Evolutionary conservation across 2,888 invertebrate species (phyloP).

Genomic region (Listrodromus nycthemerus): DNA sequence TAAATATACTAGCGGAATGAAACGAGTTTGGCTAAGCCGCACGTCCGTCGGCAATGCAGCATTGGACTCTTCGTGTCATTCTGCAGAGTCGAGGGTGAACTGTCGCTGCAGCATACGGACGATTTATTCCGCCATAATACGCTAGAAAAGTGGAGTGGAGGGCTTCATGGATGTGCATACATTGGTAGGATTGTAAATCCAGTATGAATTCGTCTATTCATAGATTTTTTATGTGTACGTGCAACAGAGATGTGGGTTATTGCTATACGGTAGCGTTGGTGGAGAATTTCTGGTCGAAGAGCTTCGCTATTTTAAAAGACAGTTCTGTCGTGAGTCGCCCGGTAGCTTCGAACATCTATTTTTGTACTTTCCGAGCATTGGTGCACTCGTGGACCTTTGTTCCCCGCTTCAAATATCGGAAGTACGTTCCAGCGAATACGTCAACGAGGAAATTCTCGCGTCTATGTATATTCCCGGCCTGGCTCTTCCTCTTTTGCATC

Average conservation of each 20-base stretch:
- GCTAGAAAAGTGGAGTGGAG: background rate
- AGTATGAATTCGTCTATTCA: constrained; percentile 43
- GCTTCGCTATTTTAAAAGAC: constrained; percentile 25
- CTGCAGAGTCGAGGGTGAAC: background rate
- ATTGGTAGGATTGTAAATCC: constrained; percentile 38
- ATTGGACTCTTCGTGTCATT: constrained; percentile 2
- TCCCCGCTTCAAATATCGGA: constrained; percentile 47
- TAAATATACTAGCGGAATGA: background rate
- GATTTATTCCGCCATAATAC: constrained; percentile 8
- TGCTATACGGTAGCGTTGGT: background rate
- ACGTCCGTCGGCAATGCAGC: background rate
- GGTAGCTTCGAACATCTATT: constrained; percentile 1
- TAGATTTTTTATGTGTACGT: constrained; percentile 47
- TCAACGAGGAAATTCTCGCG: constrained; percentile 40
- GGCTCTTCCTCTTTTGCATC: constrained; percentile 26
- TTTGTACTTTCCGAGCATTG: constrained; percentile 18
- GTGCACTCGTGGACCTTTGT: constrained; percentile 24
- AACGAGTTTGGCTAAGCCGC: background rate
- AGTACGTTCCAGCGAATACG: constrained; percentile 52
- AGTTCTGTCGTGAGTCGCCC: constrained; percentile 10
- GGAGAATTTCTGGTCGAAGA: constrained; percentile 4
- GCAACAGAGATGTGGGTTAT: background rate
- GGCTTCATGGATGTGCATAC: background rate
- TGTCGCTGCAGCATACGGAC: background rate
- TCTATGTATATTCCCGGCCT: constrained; percentile 39